Evolutionary conservation across 2,113 vertebrate species (phyloP), one percentile per base, ranked within the genome.

Genomic region (Balaeniceps rex): DNA sequence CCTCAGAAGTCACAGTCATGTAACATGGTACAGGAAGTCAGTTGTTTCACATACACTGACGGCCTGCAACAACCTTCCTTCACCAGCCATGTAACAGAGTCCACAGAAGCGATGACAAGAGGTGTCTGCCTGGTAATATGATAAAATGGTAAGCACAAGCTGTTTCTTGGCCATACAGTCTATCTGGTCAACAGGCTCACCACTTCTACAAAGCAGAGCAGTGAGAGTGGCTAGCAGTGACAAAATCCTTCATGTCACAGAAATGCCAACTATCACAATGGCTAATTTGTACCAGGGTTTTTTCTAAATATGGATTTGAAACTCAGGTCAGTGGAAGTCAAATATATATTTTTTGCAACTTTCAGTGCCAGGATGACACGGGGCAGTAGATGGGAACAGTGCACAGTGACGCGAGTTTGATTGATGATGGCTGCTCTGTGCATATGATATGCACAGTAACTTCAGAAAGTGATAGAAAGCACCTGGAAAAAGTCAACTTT

Each of bases 391-490:
- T 58, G 61, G 75, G 64, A 95, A 87, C 3, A 12, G 66, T 10
- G 34, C 11, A 44, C 18, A 46, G 34, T 83, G 80, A 74, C 11
- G 2, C 2, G 0, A 51, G 42, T 34, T 81, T 72, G 90, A 95
- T 78, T 76, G 83, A 94, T 83, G 75, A 12, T 16, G 40, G 46
- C 23, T 79, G 46, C 79, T 38, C 40, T 17, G 36, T 24, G 76
- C 55, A 61, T 78, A 74, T 7, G 36, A 89, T 83, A 79, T 79
- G 84, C 79, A 84, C 69, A 42, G n/a, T 61, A 90, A 87, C 70
- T 85, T 77, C 87, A 95, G 55, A 86, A 90, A 93, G 72, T 82
- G 79, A 94, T 81, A 89, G 71, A 92, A 93, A 57, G 83, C 84
- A 94, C 44, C 55, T 69, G 60, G 44, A 68, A 90, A 91, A 95